phyloP scores from a whole-genome alignment of 2,113 vertebrate genomes.

The Rhea americana region DNA sequence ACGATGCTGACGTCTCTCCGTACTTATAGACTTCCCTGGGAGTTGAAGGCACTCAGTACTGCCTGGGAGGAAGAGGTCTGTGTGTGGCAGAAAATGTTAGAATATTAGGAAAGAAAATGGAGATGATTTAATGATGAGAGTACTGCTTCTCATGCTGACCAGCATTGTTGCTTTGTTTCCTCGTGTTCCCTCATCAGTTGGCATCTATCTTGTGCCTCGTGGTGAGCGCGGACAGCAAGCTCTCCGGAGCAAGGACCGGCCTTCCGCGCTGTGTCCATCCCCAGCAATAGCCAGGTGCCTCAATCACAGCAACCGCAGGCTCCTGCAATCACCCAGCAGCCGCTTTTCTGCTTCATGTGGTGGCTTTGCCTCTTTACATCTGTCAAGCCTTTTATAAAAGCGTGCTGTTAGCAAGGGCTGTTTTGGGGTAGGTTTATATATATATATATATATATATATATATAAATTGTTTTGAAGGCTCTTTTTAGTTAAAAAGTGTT shows the following conservation, averaged over 20 bases:
- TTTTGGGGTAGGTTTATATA: not conserved
- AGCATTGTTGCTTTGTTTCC: conserved; percentile 59
- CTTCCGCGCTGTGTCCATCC: fast-evolving
- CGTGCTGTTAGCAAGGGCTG: conserved; percentile 64
- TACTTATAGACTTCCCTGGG: conserved; percentile 45
- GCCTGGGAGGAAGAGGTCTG: conserved; percentile 58
- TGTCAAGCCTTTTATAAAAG: conserved; percentile 73
- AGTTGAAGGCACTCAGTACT: conserved; percentile 42
- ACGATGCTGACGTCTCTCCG: conserved; percentile 40
- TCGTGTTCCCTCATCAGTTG: not conserved
- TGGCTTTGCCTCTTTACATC: conserved; percentile 70
- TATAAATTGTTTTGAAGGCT: conserved; percentile 75
- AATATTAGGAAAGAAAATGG: conserved; percentile 64
- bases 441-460: not conserved
- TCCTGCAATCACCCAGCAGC: not conserved
- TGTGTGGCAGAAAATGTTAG: conserved; percentile 65
- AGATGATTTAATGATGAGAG: conserved; percentile 63
- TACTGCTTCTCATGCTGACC: conserved; percentile 51
- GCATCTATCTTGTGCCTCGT: not conserved
- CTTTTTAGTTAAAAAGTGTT: conserved; percentile 81
- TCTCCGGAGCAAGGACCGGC: not conserved
- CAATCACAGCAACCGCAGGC: not conserved
- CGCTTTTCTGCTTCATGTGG: conserved; percentile 19
- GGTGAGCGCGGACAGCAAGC: not conserved
- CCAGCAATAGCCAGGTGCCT: conserved; percentile 11